Percentiles rank a stretch among this genome's conserved stretches.
Evolutionary conservation across 1,140 invertebrate genomes (phyloP).

Genomic region (Eubasilissa regina): DNA sequence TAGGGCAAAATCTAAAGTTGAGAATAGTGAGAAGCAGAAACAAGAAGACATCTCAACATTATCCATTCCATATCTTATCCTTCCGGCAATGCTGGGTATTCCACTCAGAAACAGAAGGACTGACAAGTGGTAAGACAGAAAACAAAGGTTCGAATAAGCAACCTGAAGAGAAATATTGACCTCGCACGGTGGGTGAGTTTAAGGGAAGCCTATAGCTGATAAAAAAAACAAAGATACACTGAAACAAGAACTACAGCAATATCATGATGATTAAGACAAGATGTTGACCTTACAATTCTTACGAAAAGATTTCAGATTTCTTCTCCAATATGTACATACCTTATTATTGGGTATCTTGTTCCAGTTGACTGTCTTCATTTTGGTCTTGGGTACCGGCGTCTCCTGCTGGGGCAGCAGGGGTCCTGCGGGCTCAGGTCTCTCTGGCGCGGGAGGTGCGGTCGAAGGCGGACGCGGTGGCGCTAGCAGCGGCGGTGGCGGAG

Average conservation of each 20-base stretch:
- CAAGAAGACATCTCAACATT: neutral
- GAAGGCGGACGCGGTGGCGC: conserved; percentile 66
- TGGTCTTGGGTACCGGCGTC: conserved; percentile 90
- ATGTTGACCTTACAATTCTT: no score
- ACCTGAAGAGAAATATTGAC: no score
- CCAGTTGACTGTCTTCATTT: conserved; percentile 97
- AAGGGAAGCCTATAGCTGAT: no score
- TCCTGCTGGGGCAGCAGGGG: conserved; percentile 88
- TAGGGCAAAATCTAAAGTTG: no score
- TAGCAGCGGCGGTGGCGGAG: conserved; percentile 62
- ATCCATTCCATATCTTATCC: no score
- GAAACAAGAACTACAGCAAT: no score
- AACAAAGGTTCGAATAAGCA: no score
- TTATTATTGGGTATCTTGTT: conserved; percentile 93
- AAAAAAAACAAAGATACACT: no score
- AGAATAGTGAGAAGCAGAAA: no score
- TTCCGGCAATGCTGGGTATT: neutral
- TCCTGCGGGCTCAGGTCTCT: conserved; percentile 79
- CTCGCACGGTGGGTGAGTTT: no score
- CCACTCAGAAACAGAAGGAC: neutral
- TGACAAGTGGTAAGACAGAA: no score
- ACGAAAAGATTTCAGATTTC: conserved; percentile 31
- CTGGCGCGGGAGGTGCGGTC: conserved; percentile 63
- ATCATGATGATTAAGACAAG: no score
- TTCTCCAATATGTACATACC: conserved; percentile 65